These are phyloP conservation scores for Astreopora myriophthalma DNA, from an alignment of 64 coral and sea anemone genomes.

Conservation along the genomic window DNA sequence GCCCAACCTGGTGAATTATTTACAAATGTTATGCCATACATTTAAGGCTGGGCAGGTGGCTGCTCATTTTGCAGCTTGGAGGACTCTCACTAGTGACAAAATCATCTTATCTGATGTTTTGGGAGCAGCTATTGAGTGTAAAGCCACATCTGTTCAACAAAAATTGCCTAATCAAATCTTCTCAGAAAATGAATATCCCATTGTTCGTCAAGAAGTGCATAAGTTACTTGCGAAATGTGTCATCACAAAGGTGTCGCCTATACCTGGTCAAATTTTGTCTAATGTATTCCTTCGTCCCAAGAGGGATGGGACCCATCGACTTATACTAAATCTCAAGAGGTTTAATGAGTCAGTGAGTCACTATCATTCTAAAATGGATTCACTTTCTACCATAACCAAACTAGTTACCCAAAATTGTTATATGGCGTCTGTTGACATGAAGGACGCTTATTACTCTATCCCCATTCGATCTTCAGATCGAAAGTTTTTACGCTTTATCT, in stretches of 20 bases:
- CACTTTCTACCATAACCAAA: slow-evolving; percentile 37
- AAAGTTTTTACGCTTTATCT: slow-evolving; percentile 34
- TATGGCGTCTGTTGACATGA: slow-evolving; percentile 51
- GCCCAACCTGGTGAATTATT: not conserved
- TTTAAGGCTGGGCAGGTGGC: slow-evolving; percentile 30
- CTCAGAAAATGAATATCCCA: not conserved
- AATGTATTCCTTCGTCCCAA: slow-evolving; percentile 42
- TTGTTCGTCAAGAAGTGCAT: slow-evolving; percentile 3
- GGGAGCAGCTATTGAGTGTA: slow-evolving; percentile 25
- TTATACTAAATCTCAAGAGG: slow-evolving; percentile 51
- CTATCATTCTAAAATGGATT: slow-evolving; percentile 68
- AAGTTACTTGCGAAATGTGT: slow-evolving; percentile 39
- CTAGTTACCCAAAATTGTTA: slow-evolving; percentile 40
- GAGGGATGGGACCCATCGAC: slow-evolving; percentile 48
- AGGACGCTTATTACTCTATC: slow-evolving; percentile 54
- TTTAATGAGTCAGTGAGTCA: slow-evolving; percentile 49
- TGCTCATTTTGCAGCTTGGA: slow-evolving; percentile 1
- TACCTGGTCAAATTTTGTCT: slow-evolving; percentile 24
- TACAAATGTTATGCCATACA: not conserved
- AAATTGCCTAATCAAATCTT: not conserved
- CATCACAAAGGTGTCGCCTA: not conserved
- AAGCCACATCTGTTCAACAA: slow-evolving; percentile 9
- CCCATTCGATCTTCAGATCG: not conserved
- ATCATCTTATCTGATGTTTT: slow-evolving; percentile 1
- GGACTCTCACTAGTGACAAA: not conserved